Evolutionary conservation across 2,888 invertebrate species (phyloP), one percentile per base, ranked within the genome.

Genomic region (Mantis religiosa): DNA sequence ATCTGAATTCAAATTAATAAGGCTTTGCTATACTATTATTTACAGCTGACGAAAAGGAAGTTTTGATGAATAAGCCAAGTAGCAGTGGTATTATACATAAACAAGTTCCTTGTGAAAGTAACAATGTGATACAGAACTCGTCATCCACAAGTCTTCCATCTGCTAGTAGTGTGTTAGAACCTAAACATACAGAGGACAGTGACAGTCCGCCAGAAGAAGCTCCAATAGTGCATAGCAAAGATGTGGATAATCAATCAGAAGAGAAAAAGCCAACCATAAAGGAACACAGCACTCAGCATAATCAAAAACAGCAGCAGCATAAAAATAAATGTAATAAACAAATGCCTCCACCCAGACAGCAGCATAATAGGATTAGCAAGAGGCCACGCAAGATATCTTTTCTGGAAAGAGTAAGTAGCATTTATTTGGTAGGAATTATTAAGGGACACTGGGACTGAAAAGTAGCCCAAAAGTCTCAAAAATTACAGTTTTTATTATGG

Each of bases 401-500:
- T 12, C 85, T 91, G 27, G 90, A 91, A 90, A 90, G 90, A 88
- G 91, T 91, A 88, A 82, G 88, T 89, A 81, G 15, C 20, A 28
- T 15, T 28, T 85, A 2, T 27, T 47, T 34, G 30, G 6, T 34
- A 34, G 7, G 34, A 3, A 7, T 34, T 6, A 34, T n/a, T n/a
- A n/a, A n/a, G n/a, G n/a, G n/a, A n/a, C n/a, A n/a, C n/a, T n/a
- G n/a, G n/a, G n/a, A n/a, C n/a, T n/a, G n/a, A n/a, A n/a, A n/a
- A n/a, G n/a, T n/a, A n/a, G n/a, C n/a, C n/a, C n/a, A n/a, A n/a
- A n/a, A n/a, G n/a, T n/a, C n/a, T n/a, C n/a, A n/a, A n/a, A n/a
- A n/a, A n/a, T n/a, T n/a, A n/a, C n/a, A n/a, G n/a, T n/a, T n/a
- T n/a, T n/a, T n/a, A n/a, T n/a, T n/a, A n/a, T n/a, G n/a, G n/a